Conservation (phyloP, 2,113 vertebrate genomes). For the Mustelus asterias region DNA sequence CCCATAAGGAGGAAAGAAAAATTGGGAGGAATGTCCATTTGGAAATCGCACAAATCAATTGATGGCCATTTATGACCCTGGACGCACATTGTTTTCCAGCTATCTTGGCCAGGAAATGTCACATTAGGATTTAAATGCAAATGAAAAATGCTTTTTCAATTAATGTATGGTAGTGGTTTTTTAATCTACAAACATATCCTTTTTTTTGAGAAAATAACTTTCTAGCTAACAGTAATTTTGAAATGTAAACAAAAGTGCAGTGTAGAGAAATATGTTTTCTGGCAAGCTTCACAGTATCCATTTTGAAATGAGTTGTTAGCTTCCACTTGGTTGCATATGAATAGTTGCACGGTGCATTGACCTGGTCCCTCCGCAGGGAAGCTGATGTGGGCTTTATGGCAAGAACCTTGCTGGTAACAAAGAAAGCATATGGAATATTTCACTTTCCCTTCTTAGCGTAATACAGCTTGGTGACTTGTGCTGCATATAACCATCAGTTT, state of each 20-base stretch:
- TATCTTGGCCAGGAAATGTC: background rate
- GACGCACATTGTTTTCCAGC: background rate
- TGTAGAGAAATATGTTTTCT: slow-evolving; percentile 16
- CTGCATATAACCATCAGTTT: slow-evolving; percentile 33
- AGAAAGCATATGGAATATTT: slow-evolving; percentile 57
- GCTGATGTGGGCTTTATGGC: slow-evolving; percentile 48
- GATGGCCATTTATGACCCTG: background rate
- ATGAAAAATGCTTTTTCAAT: background rate
- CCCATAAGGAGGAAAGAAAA: background rate
- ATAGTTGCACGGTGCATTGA: slow-evolving; percentile 45
- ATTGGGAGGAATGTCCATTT: background rate
- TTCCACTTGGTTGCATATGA: slow-evolving; percentile 41
- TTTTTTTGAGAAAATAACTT: background rate
- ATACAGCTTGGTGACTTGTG: slow-evolving; percentile 25
- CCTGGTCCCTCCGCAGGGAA: slow-evolving; percentile 50
- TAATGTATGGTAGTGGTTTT: background rate
- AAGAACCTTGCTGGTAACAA: slow-evolving; percentile 48
- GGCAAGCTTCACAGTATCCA: slow-evolving; percentile 36
- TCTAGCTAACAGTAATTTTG: background rate
- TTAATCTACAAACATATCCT: background rate
- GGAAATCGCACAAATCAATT: background rate
- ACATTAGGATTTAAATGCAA: background rate
- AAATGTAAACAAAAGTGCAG: background rate
- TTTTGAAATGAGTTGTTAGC: slow-evolving; percentile 35
- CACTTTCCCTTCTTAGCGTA: slow-evolving; percentile 41